Conservation (phyloP, 2,888 invertebrate genomes). For the Drosophila rellima region DNA sequence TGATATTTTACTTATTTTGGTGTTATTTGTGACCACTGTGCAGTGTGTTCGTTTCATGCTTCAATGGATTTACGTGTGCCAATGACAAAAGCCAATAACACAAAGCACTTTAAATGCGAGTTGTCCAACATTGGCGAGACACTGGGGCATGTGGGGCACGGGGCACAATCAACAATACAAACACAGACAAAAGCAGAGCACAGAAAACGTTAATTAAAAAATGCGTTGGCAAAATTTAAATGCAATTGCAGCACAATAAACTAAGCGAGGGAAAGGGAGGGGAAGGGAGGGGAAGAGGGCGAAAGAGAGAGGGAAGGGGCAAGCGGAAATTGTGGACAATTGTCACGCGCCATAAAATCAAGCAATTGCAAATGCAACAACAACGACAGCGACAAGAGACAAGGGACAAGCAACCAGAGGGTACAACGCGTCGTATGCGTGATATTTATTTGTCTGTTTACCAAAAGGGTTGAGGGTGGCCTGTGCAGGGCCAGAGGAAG, state of each 20-base stretch:
- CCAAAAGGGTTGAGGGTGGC: constrained; percentile 7
- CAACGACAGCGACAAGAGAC: constrained; percentile 19
- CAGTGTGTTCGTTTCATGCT: constrained; percentile 61
- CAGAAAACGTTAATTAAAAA: constrained; percentile 76
- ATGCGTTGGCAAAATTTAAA: constrained; percentile 79
- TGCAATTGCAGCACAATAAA: constrained; percentile 80
- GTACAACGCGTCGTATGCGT: constrained; percentile 66
- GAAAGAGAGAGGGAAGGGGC: background rate
- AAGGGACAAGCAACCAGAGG: constrained; percentile 33
- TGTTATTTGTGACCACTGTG: constrained; percentile 23
- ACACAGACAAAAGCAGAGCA: constrained; percentile 41
- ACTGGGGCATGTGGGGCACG: background rate
- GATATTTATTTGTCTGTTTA: constrained; percentile 37
- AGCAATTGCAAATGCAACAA: constrained; percentile 48
- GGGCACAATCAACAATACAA: constrained; percentile 47
- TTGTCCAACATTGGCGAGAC: constrained; percentile 7
- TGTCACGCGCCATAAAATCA: constrained; percentile 81
- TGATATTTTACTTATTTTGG: background rate
- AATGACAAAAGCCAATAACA: constrained; percentile 59
- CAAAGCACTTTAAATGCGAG: constrained; percentile 58
- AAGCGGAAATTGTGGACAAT: constrained; percentile 62
- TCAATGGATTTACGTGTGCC: constrained; percentile 67
- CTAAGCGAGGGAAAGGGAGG: constrained; percentile 4
- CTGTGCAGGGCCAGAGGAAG: background rate
- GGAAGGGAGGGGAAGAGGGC: background rate